Evolutionary conservation across 2,113 vertebrate species (phyloP).

Genomic region (Athene cunicularia): DNA sequence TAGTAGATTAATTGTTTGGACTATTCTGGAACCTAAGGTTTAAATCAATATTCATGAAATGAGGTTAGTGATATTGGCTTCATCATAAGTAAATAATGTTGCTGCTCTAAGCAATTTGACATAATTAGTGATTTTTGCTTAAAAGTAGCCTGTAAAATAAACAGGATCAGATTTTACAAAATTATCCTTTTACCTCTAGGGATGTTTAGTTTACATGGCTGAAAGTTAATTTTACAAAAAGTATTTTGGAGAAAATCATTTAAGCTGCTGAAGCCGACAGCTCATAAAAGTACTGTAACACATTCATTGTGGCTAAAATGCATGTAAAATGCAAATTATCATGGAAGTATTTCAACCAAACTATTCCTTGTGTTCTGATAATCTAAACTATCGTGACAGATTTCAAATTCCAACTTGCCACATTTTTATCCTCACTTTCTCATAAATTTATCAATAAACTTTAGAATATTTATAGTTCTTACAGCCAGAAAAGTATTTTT

Average conservation of each 20-base stretch:
- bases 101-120: constrained; percentile 61
- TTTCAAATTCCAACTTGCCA: neutral
- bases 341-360: neutral
- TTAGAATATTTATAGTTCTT: neutral
- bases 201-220: constrained; percentile 8
- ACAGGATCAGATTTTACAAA: constrained; percentile 31
- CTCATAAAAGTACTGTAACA: neutral
- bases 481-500: neutral
- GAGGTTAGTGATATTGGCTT: constrained; percentile 67
- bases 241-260: neutral
- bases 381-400: neutral
- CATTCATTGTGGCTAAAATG: neutral
- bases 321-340: neutral
- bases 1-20: constrained; percentile 65
- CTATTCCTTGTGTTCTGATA: neutral
- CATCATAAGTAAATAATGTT: constrained; percentile 68
- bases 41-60: constrained; percentile 73
- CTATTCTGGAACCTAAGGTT: constrained; percentile 60
- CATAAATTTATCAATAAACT: neutral
- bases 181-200: constrained; percentile 36
- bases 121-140: constrained; percentile 68
- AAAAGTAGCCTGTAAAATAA: constrained; percentile 63
- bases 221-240: constrained; percentile 46
- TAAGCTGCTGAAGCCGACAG: neutral
- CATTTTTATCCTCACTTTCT: neutral